Base-by-base conservation (phyloP, 2,888 invertebrate genomes). In the Drosophila pseudotakahashii region DNA sequence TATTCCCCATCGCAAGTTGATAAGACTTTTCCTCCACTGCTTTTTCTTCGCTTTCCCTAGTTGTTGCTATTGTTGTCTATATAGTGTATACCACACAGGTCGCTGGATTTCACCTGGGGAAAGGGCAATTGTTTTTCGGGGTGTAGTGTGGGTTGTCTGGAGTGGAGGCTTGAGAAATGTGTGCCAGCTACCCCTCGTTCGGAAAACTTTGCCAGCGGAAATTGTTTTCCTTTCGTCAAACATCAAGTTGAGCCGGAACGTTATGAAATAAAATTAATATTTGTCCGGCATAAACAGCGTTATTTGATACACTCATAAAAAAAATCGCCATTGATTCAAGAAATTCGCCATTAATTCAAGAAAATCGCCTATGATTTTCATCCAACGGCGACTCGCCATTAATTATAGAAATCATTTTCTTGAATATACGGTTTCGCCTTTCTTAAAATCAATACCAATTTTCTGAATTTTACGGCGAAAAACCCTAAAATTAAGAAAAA, bases 1-100 rank as follows among this genome's bases (percentile, higher is more conserved):
- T 82, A 79, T 79, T 79, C 80, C 48, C 60, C 48, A 30, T 30
- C 60, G 50, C 63, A 79, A 77, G 54, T 77, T 78, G 77, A 70
- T 76, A 78, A 78, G 73, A 62, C 69, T 67, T 39, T 57, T 23
- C 19, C 48, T 23, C 23, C 16, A 7, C 19, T 41, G 36, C n/a
- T 13, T 13, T 11, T 13, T 11, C 6, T 6, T 11, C 11, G 6
- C n/a, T 26, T 30, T 30, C 30, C 26, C 32, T 11, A n/a, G 30
- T 16, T 47, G 14, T 32, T 32, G 45, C 9, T 47, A 41, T 62
- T 62, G 59, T 53, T 53, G 45, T 47, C 39, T 64, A 34, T 53
- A 37, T 39, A 11, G 37, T 26, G 6, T 26, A 26, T 26, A 26
- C 26, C 26, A 26, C 30, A 30, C 30, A 30, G 30, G 23, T 37